phyloP scores from a whole-genome alignment of 2,797 vertebrate species.

The Sebastes kiyomatsui region DNA sequence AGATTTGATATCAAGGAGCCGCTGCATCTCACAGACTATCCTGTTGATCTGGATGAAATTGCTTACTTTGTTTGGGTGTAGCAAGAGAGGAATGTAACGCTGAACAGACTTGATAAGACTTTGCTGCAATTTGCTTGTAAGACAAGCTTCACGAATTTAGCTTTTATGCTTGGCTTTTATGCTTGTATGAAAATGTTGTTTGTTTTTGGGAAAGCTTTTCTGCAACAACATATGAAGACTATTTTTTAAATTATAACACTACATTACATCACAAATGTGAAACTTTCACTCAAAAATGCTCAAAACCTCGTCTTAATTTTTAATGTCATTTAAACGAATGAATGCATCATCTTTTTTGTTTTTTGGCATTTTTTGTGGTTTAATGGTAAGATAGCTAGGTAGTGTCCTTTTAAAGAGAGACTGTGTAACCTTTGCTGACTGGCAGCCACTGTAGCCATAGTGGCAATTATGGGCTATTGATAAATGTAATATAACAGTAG shows the following conservation, averaged over 20 bases:
- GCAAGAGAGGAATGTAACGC: constrained; percentile 12
- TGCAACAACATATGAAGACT: background rate
- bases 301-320: constrained; percentile 3
- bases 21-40: constrained; percentile 90
- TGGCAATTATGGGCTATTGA: background rate
- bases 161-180: constrained; percentile 12
- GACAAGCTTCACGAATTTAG: constrained; percentile 1
- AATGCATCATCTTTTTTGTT: background rate
- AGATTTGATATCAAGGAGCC: constrained; percentile 91
- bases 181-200: background rate
- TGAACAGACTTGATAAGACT: background rate
- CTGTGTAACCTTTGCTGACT: background rate
- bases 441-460: background rate
- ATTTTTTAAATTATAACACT: background rate
- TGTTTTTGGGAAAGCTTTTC: background rate
- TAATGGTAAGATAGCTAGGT: background rate
- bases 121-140: background rate
- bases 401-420: background rate
- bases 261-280: background rate
- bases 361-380: background rate
- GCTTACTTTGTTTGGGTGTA: constrained; percentile 92
- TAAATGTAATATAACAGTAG: background rate
- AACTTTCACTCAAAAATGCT: background rate
- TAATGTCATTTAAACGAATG: background rate
- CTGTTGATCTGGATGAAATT: constrained; percentile 91